phyloP scores from a whole-genome alignment of 2,888 invertebrate species.

The Alcis repandata region DNA sequence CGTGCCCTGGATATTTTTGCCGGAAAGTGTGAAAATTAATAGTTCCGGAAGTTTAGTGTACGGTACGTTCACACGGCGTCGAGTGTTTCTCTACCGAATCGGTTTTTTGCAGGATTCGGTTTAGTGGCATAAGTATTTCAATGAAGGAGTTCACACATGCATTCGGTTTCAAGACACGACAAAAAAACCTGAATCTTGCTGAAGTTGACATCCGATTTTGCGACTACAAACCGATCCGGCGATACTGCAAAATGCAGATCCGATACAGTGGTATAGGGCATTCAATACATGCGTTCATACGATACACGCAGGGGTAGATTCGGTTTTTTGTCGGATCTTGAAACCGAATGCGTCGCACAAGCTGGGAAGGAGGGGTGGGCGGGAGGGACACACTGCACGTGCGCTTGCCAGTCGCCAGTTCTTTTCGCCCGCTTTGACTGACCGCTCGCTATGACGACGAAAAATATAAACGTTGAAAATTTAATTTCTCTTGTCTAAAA shows the following conservation, averaged over 20 bases:
- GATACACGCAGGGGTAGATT: conserved; percentile 43
- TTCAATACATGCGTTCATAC: conserved; percentile 42
- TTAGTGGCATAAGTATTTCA: conserved; percentile 44
- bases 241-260: conserved; percentile 42
- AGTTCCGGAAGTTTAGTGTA: too few species aligned
- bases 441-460: conserved; percentile 19
- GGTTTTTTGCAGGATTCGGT: conserved; percentile 47
- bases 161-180: conserved; percentile 44
- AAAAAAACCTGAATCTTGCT: conserved; percentile 45
- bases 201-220: conserved; percentile 46
- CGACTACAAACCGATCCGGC: conserved; percentile 43
- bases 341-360: conserved; percentile 40
- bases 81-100: conserved; percentile 44
- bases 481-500: conserved; percentile 34
- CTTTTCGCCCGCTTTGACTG: conserved; percentile 45
- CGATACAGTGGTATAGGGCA: conserved; percentile 39
- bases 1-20: too few species aligned
- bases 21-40: too few species aligned
- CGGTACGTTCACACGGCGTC: conserved; percentile 33
- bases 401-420: conserved; percentile 45
- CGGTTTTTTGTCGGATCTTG: conserved; percentile 42
- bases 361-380: conserved; percentile 37
- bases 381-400: conserved; percentile 41
- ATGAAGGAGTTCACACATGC: conserved; percentile 46
- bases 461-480: conserved; percentile 23